Conservation (phyloP, 2,113 vertebrate species). For the Baryphthengus martii region DNA sequence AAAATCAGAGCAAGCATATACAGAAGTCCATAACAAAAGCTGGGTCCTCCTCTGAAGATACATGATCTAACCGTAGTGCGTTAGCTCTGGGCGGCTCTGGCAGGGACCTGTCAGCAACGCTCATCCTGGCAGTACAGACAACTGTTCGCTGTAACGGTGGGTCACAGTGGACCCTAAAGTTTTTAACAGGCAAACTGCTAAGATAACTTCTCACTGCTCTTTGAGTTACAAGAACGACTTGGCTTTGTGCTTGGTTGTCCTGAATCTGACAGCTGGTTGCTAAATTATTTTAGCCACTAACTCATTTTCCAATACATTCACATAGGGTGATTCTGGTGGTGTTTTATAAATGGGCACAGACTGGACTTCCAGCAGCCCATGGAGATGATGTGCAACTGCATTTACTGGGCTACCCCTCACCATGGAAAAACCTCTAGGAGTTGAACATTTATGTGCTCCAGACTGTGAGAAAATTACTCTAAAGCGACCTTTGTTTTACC, state of each 20-base stretch:
- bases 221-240: neutral
- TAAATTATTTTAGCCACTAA: neutral
- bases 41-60: neutral
- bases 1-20: neutral
- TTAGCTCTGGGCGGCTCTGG: neutral
- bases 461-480: conserved; percentile 49
- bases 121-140: neutral
- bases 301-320: neutral
- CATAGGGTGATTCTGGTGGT: neutral
- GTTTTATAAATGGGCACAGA: neutral
- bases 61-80: rapidly evolving
- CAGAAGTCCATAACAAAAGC: neutral
- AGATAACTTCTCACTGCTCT: neutral
- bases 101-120: neutral
- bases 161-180: neutral
- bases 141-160: rapidly evolving
- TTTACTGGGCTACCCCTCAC: neutral
- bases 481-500: conserved; percentile 46
- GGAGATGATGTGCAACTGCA: neutral
- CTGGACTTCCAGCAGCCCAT: neutral
- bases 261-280: neutral
- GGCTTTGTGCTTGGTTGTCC: neutral
- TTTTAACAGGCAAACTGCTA: neutral
- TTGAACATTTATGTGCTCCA: neutral
- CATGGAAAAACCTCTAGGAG: neutral